These are phyloP conservation scores for Mycalesis mineus DNA, from an alignment of 2,888 invertebrate genomes.

Conservation along the genomic window DNA sequence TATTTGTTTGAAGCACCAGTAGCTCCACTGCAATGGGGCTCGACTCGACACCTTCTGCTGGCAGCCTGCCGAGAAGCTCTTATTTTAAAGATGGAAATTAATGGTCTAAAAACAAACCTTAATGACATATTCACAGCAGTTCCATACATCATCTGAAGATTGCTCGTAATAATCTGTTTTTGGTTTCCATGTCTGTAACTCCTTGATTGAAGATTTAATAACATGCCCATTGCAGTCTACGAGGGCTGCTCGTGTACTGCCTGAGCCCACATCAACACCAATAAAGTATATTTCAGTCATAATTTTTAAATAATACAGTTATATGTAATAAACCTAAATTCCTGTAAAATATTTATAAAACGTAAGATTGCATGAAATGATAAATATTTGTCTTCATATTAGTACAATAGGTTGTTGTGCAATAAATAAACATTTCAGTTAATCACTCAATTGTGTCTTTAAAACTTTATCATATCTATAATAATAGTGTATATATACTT, in stretches of 20 bases:
- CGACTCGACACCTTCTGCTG: too few relatives aligned
- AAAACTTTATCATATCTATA: too few relatives aligned
- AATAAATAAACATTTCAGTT: neutral
- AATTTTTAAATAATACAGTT: neutral
- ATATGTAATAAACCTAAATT: neutral
- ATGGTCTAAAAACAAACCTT: constrained; percentile 74
- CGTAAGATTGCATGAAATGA: neutral
- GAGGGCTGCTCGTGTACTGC: constrained; percentile 91
- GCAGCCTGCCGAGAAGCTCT: too few relatives aligned
- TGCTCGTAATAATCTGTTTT: constrained; percentile 90
- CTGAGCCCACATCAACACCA: constrained; percentile 96
- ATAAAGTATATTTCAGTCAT: constrained; percentile 77
- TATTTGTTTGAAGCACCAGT: too few relatives aligned
- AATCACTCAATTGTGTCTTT: neutral
- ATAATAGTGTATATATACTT: too few relatives aligned
- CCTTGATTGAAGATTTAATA: constrained; percentile 78
- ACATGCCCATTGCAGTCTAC: constrained; percentile 84
- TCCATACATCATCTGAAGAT: constrained; percentile 94
- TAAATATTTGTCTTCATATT: too few relatives aligned
- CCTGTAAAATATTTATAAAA: neutral
- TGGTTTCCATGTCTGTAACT: constrained; percentile 88
- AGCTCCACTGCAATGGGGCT: too few relatives aligned
- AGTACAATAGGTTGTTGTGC: too few relatives aligned
- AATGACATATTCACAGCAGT: constrained; percentile 83
- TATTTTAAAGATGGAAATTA: neutral